Evolutionary conservation across 2,888 invertebrate species (phyloP), one percentile per base, ranked within the genome.

Genomic region (Polyommatus icarus): DNA sequence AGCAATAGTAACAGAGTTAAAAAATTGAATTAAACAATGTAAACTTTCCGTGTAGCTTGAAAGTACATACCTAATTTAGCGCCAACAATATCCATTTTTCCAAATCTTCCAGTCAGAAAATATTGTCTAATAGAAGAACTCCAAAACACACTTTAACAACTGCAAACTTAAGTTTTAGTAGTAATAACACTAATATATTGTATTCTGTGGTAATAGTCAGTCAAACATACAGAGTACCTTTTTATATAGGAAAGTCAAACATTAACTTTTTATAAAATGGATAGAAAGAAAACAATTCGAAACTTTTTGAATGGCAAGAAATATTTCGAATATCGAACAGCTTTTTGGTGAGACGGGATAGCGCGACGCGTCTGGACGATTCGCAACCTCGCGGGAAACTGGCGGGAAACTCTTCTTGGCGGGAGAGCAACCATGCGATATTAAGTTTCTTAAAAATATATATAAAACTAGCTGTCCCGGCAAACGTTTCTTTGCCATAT

Each of bases 321-420:
- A 24, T 36, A 24, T 20, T 61, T 59, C 76, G 20, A 76, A 59
- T 40, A 32, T 76, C 72, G 72, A 73, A 50, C 50, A 24, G 18
- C 18, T 50, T 75, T 75, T 29, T 50, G 75, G 75, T 54, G 50
- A 73, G 61, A 12, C 18, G 61, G 61, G 61, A n/a, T 29, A 57
- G n/a, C 32, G 12, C 36, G n/a, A 61, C 54, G 83, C 87, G 86
- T 84, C 87, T 82, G 76, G 84, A 85, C 82, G 84, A 84, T 84
- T 82, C 85, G 84, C 80, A 79, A 84, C 85, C 85, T 85, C 82
- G 82, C 77, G 82, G 83, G 83, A 87, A 86, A 88, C 88, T 88
- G 87, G 86, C 87, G 87, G 86, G 86, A 87, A 87, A 84, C 82
- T 24, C 24, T 24, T 84, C 82, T 78, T 79, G 81, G 80, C 80